Conservation (phyloP, 2,113 vertebrate species). For the Labrus mixtus region DNA sequence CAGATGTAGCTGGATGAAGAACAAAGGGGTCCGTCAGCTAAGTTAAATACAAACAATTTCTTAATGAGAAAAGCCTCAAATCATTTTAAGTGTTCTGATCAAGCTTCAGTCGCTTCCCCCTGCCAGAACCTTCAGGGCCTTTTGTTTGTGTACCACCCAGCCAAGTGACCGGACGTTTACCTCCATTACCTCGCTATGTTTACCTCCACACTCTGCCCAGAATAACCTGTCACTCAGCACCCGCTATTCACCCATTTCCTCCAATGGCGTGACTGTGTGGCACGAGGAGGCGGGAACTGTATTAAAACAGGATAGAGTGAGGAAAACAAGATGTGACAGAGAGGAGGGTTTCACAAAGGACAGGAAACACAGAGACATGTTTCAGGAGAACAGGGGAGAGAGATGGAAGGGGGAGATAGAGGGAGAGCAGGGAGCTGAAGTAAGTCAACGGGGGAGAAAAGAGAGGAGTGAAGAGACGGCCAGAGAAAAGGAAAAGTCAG, state of each 20-base stretch:
- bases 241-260: constrained; percentile 76
- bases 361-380: constrained; percentile 78
- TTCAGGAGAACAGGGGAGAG: constrained; percentile 44
- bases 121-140: constrained; percentile 30
- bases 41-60: too few relatives aligned
- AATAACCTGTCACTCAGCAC: constrained; percentile 82
- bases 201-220: constrained; percentile 66
- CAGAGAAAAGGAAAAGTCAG: constrained; percentile 13
- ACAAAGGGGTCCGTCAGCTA: too few relatives aligned
- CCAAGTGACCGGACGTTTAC: constrained; percentile 64
- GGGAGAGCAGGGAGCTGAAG: constrained; percentile 5
- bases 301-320: constrained; percentile 79
- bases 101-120: too few relatives aligned
- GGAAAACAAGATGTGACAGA: constrained; percentile 82
- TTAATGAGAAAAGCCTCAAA: too few relatives aligned
- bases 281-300: constrained; percentile 54
- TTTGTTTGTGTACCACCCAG: constrained; percentile 68
- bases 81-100: too few relatives aligned
- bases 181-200: constrained; percentile 79
- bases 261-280: constrained; percentile 79
- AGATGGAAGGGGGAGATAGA: constrained; percentile 67
- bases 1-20: too few relatives aligned
- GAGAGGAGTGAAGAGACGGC: constrained; percentile 8
- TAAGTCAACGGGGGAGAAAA: constrained; percentile 24
- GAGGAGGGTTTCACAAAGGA: constrained; percentile 75